phyloP scores from a whole-genome alignment of 2,888 invertebrate genomes.

The Itoplectis maculator region DNA sequence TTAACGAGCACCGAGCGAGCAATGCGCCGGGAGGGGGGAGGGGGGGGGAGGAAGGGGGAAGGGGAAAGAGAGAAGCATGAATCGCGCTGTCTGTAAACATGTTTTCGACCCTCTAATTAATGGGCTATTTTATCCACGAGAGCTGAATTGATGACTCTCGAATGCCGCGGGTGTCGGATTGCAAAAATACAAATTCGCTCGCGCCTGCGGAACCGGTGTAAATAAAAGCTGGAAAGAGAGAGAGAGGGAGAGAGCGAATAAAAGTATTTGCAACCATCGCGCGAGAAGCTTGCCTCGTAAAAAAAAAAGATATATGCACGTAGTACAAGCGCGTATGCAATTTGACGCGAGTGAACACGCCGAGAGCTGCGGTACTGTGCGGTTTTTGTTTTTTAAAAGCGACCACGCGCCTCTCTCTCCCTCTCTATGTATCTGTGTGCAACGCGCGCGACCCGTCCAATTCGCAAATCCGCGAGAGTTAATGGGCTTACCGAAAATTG shows the following conservation, averaged over 20 bases:
- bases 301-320: conserved; percentile 8
- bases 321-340: background rate
- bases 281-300: background rate
- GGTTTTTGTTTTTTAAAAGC: conserved; percentile 37
- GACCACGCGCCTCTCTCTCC: background rate
- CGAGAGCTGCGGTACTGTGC: background rate
- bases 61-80: background rate
- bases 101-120: background rate
- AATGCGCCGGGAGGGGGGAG: no score
- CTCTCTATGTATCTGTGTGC: no score
- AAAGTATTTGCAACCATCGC: conserved; percentile 7
- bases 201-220: background rate
- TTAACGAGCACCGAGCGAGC: background rate
- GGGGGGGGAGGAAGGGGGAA: no score
- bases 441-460: conserved; percentile 8
- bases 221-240: no score
- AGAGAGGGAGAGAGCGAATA: background rate
- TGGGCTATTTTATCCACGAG: background rate
- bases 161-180: conserved; percentile 16
- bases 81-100: conserved; percentile 6
- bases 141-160: conserved; percentile 1
- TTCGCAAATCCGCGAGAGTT: conserved; percentile 71
- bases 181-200: conserved; percentile 5
- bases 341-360: conserved; percentile 19
- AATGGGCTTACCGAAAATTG: conserved; percentile 82